Evolutionary conservation across 2,888 invertebrate species (phyloP), one percentile per base, ranked within the genome.

Genomic region (Himalopsyche tibetana): DNA sequence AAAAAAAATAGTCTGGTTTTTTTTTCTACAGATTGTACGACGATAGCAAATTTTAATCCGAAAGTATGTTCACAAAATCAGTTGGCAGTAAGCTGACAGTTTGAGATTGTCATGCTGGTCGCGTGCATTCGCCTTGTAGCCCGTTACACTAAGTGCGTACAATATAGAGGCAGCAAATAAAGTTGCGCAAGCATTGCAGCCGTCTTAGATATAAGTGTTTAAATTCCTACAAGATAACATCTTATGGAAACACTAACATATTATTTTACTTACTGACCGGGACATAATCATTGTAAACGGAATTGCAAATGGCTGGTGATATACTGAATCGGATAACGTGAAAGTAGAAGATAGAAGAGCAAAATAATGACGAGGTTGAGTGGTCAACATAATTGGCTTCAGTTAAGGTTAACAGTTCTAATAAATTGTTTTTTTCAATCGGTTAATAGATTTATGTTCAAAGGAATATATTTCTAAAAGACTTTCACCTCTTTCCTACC

Each of bases 101-200:
- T 74, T 36, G 36, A 74, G 74, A 74, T 74, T 74, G 74, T 15
- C 74, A 74, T 74, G 74, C 19, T 9, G 4, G 28, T 36, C 19
- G 74, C 74, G 36, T 74, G 74, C 74, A 74, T 74, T 74, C 74
- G 74, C 74, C 36, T 74, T 74, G 36, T 74, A 74, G 74, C 74
- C 12, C 36, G 74, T 74, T 36, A 28, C 36, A 51, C 51, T 51
- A 74, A 74, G 74, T 74, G 74, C 74, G 74, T 74, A 74, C 74
- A 74, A 36, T 15, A 74, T 36, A 19, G 36, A 74, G 74, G 19
- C 15, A 36, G 15, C 74, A 38, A 74, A 38, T 74, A 74, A 38
- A 15, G 74, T 74, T 74, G 74, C 74, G 74, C 74, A 74, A 74
- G 36, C 36, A 38, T 74, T 74, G 15, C 38, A 38, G 74, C 74